Percentiles rank a stretch among this genome's conserved stretches.
Conservation (phyloP, 1,140 invertebrate genomes). For the Sarcophaga peregrina region DNA sequence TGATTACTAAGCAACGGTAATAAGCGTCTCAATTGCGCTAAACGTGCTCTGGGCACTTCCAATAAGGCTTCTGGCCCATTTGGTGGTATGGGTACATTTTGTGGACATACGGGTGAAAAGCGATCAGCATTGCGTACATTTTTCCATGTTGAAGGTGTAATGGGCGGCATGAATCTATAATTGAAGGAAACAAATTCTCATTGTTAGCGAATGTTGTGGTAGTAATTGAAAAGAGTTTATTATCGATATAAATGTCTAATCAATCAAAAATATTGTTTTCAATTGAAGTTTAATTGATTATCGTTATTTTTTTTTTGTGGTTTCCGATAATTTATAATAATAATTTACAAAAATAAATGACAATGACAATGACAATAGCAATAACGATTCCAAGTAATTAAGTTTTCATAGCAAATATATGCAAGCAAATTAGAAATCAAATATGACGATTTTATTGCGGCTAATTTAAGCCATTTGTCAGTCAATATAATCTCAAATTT, state of each 20-base stretch:
- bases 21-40: slow-evolving; percentile 84
- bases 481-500: no score
- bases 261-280: slow-evolving; percentile 15
- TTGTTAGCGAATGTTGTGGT: no score
- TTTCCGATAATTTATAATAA: neutral
- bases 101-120: slow-evolving; percentile 90
- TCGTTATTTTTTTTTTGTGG: neutral
- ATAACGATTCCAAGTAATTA: no score
- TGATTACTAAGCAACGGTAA: slow-evolving; percentile 86
- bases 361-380: neutral
- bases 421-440: no score
- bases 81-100: slow-evolving; percentile 77
- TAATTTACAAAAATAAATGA: neutral
- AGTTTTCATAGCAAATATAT: no score
- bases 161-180: slow-evolving; percentile 91
- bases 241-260: neutral
- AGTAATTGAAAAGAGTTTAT: neutral
- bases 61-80: slow-evolving; percentile 80
- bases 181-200: neutral
- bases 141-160: slow-evolving; percentile 89
- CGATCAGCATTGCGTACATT: slow-evolving; percentile 83
- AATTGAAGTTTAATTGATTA: slow-evolving; percentile 22
- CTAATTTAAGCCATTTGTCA: no score
- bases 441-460: no score
- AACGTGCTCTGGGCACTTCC: slow-evolving; percentile 80